A percentile compares a stretch with the other conserved stretches of the same genome.
Conservation (phyloP, 2,113 vertebrate genomes). For the Petrocephalus zakoni region DNA sequence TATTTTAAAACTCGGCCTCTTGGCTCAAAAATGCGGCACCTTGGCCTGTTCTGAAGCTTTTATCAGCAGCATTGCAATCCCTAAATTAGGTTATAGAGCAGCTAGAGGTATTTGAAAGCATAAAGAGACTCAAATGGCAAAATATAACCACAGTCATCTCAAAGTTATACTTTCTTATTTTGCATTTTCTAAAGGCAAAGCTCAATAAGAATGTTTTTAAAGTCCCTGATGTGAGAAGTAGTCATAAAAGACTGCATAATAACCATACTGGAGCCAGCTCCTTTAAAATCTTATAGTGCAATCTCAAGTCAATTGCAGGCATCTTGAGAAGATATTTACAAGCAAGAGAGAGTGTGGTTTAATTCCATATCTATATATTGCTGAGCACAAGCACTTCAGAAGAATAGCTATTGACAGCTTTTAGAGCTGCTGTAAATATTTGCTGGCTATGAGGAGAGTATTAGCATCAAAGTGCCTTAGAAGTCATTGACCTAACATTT, state of each 20-base stretch:
- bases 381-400: not conserved
- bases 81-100: not conserved
- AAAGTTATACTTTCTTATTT: not conserved
- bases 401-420: not conserved
- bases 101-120: not conserved
- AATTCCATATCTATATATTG: not conserved
- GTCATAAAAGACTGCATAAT: not conserved
- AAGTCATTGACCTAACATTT: conserved; percentile 1
- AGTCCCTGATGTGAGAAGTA: not conserved
- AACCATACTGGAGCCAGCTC: not conserved
- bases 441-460: not conserved
- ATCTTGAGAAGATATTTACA: not conserved
- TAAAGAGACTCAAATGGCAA: not conserved
- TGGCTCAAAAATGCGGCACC: not conserved
- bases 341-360: not conserved
- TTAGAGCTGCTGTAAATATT: not conserved
- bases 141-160: not conserved
- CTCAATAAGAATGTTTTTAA: not conserved
- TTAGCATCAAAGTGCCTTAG: not conserved
- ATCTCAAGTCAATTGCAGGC: not conserved
- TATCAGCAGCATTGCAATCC: not conserved
- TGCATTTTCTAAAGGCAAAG: not conserved
- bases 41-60: not conserved
- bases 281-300: not conserved
- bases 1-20: not conserved